Percentiles rank a stretch among this genome's conserved stretches.
Evolutionary conservation across 2,888 invertebrate species (phyloP).

Genomic region (Sinotaia quadrata): DNA sequence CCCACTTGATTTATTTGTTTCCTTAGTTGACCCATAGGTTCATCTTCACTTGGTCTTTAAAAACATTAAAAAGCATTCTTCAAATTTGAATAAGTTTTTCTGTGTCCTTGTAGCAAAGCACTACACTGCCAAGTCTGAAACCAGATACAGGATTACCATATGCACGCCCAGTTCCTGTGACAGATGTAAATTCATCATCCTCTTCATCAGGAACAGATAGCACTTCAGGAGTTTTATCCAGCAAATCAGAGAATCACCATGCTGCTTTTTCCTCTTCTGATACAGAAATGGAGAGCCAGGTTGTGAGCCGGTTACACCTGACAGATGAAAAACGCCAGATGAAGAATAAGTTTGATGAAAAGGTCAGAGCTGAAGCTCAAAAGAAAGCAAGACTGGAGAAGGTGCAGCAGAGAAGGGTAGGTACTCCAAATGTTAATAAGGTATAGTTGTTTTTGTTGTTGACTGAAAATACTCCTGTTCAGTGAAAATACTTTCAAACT

Average conservation of each 20-base stretch:
- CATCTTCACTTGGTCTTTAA: too few species aligned
- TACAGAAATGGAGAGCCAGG: conserved; percentile 45
- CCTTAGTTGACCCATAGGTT: too few species aligned
- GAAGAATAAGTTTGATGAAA: conserved; percentile 59
- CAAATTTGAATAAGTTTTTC: too few species aligned
- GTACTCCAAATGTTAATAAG: not conserved
- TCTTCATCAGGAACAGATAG: conserved; percentile 33
- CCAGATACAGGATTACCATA: conserved; percentile 45
- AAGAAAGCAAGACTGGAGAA: conserved; percentile 38
- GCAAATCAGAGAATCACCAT: conserved; percentile 24
- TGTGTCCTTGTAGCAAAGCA: not conserved
- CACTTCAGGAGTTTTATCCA: conserved; percentile 7
- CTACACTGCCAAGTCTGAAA: conserved; percentile 23
- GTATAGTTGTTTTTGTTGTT: too few species aligned
- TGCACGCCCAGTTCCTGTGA: conserved; percentile 36
- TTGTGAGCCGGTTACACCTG: conserved; percentile 59
- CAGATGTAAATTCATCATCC: conserved; percentile 5
- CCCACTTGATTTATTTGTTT: too few species aligned
- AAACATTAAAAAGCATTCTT: too few species aligned
- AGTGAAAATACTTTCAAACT: too few species aligned
- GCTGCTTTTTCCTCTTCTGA: conserved; percentile 18
- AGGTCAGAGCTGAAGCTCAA: conserved; percentile 56
- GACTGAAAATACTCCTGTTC: too few species aligned
- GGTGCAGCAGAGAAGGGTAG: conserved; percentile 14
- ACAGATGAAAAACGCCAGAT: conserved; percentile 60